phyloP scores from a whole-genome alignment of 2,888 invertebrate species.

The Amblyteles armatorius region DNA sequence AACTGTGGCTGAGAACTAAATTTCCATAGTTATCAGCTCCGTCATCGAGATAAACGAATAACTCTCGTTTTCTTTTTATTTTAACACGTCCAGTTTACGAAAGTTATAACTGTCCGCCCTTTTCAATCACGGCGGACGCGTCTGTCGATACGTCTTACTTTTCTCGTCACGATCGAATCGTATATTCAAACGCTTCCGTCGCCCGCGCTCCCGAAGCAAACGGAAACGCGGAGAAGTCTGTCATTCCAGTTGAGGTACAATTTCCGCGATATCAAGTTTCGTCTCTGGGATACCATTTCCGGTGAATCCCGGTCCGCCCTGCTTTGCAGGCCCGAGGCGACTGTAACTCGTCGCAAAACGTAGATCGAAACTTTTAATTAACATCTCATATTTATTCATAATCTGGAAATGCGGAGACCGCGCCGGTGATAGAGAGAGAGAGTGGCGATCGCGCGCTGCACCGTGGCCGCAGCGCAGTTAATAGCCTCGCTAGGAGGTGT shows the following conservation, averaged over 20 bases:
- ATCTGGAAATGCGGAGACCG: slow-evolving; percentile 28
- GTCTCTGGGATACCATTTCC: slow-evolving; percentile 20
- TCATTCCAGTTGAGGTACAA: slow-evolving; percentile 36
- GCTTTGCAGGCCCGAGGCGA: background rate
- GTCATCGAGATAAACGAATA: no score
- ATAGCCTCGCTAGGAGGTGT: slow-evolving; percentile 32
- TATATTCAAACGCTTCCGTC: slow-evolving; percentile 25
- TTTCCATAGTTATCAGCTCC: no score
- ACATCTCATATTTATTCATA: slow-evolving; percentile 73
- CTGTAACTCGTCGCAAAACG: background rate
- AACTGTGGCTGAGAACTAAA: no score
- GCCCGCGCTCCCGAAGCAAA: background rate
- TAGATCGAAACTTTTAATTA: slow-evolving; percentile 68
- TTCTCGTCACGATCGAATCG: background rate
- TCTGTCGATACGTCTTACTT: slow-evolving; percentile 38
- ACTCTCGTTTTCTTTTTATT: no score
- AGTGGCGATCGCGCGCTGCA: slow-evolving; percentile 20
- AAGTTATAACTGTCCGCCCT: slow-evolving; percentile 14
- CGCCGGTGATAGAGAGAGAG: background rate
- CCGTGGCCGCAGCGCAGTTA: background rate
- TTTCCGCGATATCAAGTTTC: slow-evolving; percentile 47
- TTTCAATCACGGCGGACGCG: slow-evolving; percentile 3
- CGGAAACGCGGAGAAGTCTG: slow-evolving; percentile 21
- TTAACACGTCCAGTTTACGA: background rate
- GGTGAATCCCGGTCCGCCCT: slow-evolving; percentile 24